Conservation (phyloP, 2,797 vertebrate species). For the Uromys caudimaculatus region DNA sequence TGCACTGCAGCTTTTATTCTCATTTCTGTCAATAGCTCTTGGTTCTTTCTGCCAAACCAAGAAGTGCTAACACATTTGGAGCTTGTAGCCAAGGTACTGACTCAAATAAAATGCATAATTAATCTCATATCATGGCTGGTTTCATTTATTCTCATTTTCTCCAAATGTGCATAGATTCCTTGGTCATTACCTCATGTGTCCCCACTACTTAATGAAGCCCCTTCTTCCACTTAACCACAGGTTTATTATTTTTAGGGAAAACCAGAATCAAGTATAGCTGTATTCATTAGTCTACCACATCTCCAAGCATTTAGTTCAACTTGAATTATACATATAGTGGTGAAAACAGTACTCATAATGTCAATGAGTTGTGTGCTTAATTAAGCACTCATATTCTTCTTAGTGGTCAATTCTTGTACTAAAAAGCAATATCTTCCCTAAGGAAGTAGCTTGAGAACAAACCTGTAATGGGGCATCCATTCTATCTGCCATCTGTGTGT, state of each 20-base stretch:
- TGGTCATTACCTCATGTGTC: neutral
- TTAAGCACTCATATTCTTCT: neutral
- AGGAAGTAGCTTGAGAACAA: neutral
- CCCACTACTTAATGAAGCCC: neutral
- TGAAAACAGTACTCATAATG: neutral
- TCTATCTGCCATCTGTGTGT: neutral
- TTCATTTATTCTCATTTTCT: conserved; percentile 20
- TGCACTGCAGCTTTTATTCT: neutral
- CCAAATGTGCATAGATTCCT: neutral
- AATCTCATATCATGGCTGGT: neutral
- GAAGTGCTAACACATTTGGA: neutral
- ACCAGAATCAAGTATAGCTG: neutral
- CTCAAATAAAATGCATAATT: neutral
- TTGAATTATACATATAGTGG: neutral
- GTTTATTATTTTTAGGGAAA: neutral
- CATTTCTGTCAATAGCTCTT: conserved; percentile 12
- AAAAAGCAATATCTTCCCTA: neutral
- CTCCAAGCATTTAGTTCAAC: neutral
- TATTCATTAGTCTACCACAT: neutral
- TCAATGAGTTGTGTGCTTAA: conserved; percentile 16
- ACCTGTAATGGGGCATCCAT: no score
- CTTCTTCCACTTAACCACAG: neutral
- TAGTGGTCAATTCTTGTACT: neutral
- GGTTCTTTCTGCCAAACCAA: neutral
- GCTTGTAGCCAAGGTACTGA: neutral